Conservation (phyloP, 2,888 invertebrate genomes). For the Ophioninae sp. region DNA sequence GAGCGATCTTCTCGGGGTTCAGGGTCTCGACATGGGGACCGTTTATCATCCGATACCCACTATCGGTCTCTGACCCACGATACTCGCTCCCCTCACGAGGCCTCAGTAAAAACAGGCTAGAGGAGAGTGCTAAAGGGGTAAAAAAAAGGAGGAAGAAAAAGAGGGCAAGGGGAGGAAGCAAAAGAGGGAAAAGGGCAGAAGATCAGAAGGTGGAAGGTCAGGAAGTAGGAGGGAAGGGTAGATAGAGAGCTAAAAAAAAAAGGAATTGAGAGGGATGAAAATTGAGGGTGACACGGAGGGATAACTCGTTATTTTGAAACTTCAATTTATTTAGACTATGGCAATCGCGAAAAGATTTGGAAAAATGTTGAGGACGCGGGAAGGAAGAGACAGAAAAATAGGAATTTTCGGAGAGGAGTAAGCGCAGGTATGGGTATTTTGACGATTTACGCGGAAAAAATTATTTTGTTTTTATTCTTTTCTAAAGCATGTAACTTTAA, state of each 20-base stretch:
- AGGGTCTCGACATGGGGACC: conserved; percentile 86
- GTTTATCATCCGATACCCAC: conserved; percentile 88
- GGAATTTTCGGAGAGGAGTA: too few relatives aligned
- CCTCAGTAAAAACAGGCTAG: conserved; percentile 72
- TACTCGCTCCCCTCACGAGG: conserved; percentile 77
- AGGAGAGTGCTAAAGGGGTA: neutral
- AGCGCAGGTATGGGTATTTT: too few relatives aligned
- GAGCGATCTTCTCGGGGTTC: conserved; percentile 88
- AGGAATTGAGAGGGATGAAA: neutral
- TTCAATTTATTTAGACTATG: too few relatives aligned
- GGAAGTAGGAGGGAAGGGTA: neutral
- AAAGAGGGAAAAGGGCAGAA: neutral
- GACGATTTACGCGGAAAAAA: too few relatives aligned
- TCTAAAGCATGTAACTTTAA: neutral
- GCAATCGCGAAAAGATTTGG: too few relatives aligned
- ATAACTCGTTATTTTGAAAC: too few relatives aligned
- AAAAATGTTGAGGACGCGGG: too few relatives aligned
- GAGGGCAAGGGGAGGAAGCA: too few relatives aligned
- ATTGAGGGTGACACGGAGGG: neutral
- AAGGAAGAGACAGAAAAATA: too few relatives aligned
- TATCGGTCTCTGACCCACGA: conserved; percentile 87
- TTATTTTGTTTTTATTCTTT: too few relatives aligned
- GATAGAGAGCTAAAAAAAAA: neutral
- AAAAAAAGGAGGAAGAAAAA: neutral
- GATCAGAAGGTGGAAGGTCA: neutral